Evolutionary conservation across 2,888 invertebrate genomes (phyloP).

Genomic region (Dioctria linearis): DNA sequence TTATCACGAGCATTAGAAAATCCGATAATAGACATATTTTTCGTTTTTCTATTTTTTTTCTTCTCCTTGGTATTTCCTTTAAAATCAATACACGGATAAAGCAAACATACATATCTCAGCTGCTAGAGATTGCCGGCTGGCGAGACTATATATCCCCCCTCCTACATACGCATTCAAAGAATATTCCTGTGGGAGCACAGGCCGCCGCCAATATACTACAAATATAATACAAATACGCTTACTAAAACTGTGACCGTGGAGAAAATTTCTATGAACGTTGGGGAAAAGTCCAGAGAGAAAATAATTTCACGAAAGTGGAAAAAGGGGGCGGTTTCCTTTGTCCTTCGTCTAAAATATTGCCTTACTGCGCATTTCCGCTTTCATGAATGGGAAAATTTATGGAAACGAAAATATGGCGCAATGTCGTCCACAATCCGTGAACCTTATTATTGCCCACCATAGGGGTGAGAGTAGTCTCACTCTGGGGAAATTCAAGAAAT

Average conservation of each 20-base stretch:
- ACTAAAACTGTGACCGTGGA: slow-evolving; percentile 6
- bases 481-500: slow-evolving; percentile 20
- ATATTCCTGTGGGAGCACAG: background rate
- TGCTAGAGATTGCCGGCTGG: slow-evolving; percentile 3
- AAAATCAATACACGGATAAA: slow-evolving; percentile 37
- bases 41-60: background rate
- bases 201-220: background rate
- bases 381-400: slow-evolving; percentile 28
- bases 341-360: slow-evolving; percentile 8
- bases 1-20: slow-evolving; percentile 54
- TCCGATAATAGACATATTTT: slow-evolving; percentile 51
- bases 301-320: slow-evolving; percentile 25
- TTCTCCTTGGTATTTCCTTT: background rate
- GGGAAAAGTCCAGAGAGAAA: slow-evolving; percentile 43
- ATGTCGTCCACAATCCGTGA: background rate
- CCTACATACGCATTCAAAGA: background rate
- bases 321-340: slow-evolving; percentile 38
- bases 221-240: slow-evolving; percentile 35
- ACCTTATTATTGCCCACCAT: background rate
- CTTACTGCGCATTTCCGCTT: slow-evolving; percentile 31
- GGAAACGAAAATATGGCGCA: slow-evolving; percentile 47
- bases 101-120: slow-evolving; percentile 12
- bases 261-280: slow-evolving; percentile 8
- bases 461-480: slow-evolving; percentile 32
- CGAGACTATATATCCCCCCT: slow-evolving; percentile 14